phyloP scores from a whole-genome alignment of 2,113 vertebrate species.

The Irena cyanogastra region DNA sequence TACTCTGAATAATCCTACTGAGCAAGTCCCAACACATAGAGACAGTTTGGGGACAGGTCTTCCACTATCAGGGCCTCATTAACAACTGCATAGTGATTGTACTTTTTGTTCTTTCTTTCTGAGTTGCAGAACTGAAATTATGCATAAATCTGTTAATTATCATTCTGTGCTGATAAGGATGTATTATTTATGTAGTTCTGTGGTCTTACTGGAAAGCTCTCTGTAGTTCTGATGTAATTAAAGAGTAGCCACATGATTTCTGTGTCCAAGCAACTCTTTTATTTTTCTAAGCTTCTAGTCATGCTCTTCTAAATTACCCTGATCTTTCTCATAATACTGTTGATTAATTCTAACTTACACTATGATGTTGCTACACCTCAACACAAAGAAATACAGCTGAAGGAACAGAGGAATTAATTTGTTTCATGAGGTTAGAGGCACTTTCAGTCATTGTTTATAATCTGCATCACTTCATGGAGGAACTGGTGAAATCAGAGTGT shows the following conservation, averaged over 20 bases:
- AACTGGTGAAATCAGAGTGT: neutral
- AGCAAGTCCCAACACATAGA: neutral
- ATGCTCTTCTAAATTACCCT: neutral
- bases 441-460: neutral
- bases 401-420: neutral
- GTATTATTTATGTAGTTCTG: neutral
- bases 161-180: neutral
- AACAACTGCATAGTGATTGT: neutral
- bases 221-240: constrained; percentile 1
- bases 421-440: neutral
- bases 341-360: neutral
- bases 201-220: neutral
- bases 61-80: neutral
- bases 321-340: neutral
- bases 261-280: neutral
- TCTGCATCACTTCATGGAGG: neutral
- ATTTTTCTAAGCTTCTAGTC: neutral
- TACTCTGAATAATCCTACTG: neutral
- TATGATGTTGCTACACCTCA: neutral
- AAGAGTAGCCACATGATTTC: neutral
- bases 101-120: neutral
- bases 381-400: neutral
- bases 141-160: neutral
- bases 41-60: neutral
- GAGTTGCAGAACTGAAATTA: neutral